Evolutionary conservation across 2,888 invertebrate genomes (phyloP), one percentile per base, ranked within the genome.

Genomic region (Colletes collaris): DNA sequence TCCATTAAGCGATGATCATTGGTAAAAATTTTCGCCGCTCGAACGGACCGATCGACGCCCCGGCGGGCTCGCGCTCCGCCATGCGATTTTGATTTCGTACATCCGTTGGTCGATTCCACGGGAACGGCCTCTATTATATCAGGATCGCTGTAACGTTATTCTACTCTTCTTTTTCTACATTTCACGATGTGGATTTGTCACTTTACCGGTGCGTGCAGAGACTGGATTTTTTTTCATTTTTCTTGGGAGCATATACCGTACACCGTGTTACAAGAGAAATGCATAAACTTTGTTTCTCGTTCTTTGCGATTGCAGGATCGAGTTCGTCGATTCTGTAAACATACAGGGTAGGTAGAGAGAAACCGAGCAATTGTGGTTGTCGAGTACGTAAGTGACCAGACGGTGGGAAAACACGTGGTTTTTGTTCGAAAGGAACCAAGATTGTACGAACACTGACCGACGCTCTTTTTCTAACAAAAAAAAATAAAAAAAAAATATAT

Each of bases 241-340:
- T 40, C 6, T 40, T 27, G 62, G 63, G 62, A 82, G 76, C 60
- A 75, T 83, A 58, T 76, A 84, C 68, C 78, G 68, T 81, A 79
- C 71, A 76, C 66, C 72, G 74, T 86, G 80, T 85, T 84, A 84
- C 73, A 84, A 87, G 80, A 83, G 80, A 85, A 82, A 88, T 85
- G 79, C 79, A 83, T 85, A 81, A 81, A 77, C 72, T 85, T 67
- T 74, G 49, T 84, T 80, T 83, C 62, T 74, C 56, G 59, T 79
- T 72, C 7, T 58, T 71, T 58, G 66, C 66, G 67, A 79, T 67
- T 75, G 63, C 55, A 73, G 66, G 59, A 35, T 75, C 76, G 80
- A 74, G 19, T 49, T 50, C n/a, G n/a, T 77, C 78, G 83, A 74
- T 76, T 52, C 50, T 65, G 65, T 19, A 64, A 75, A 58, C 81